Evolutionary conservation across 53 echinoderm and acorn worm species (phyloP), one percentile per base, ranked within the genome.

Genomic region (Astropecten irregularis): DNA sequence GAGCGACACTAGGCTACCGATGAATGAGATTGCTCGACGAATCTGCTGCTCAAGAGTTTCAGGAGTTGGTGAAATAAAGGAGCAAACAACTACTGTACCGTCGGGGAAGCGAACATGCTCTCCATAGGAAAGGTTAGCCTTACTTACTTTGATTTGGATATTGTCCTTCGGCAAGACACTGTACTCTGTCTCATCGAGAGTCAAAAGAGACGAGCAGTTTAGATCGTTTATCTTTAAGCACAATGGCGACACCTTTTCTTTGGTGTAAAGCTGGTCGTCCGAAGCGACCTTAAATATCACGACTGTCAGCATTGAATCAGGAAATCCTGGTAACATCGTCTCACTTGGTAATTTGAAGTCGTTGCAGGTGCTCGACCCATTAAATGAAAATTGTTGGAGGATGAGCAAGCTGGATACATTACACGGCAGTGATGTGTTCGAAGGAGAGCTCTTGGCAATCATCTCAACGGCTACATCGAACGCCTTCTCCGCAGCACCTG

Each of bases 191-290:
- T 40, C 22, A 9, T 23, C n/a, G 8, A 79, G 63, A 10, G 61
- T 60, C 31, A 79, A 33, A n/a, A 79, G 79, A 47, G 79, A 60
- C 0, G 79, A 79, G 33, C 79, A 79, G 21, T 62, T 79, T 29
- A 79, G 79, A 0, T 60, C 79, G 20, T 13, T 46, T 15, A 79
- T 29, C 20, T 62, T 32, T 19, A 79, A 48, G 30, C 79, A 79
- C 4, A 34, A 44, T 22, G 79, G 19, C 14, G 79, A 26, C 36
- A 29, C 79, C 33, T 48, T 46, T n/a, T 59, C 61, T 46, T 79
- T 79, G 7, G 62, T 25, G 29, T 47, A 46, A 29, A 27, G 14
- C 16, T 40, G 30, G 28, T 42, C 79, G 8, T 13, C 29, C 8
- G 31, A 15, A 10, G 16, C 29, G 20, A 47, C n/a, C 13, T 11